Conservation (phyloP, 2,113 vertebrate species). For the Cygnus atratus region DNA sequence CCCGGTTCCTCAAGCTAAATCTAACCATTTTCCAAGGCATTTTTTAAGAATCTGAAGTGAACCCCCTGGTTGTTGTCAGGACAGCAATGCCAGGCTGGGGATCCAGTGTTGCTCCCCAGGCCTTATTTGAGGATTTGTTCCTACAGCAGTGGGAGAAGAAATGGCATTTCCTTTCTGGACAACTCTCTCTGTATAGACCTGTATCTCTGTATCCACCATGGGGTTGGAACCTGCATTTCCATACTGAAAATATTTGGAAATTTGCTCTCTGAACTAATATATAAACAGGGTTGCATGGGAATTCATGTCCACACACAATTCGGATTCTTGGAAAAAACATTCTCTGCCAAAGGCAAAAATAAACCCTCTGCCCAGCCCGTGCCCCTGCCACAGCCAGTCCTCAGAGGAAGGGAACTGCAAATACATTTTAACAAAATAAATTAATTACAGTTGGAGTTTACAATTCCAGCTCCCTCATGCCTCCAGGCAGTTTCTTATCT, state of each 20-base stretch:
- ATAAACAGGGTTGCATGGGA: background rate
- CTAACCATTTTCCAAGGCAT: background rate
- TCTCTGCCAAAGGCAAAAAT: background rate
- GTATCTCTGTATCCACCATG: background rate
- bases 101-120: background rate
- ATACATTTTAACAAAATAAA: conserved; percentile 6
- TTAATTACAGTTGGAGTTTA: background rate
- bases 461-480: background rate
- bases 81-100: background rate
- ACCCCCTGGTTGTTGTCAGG: background rate
- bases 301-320: background rate
- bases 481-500: background rate
- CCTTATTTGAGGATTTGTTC: background rate
- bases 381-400: background rate
- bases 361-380: background rate
- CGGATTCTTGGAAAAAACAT: background rate
- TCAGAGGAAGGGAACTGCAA: background rate
- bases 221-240: background rate
- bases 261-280: background rate
- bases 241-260: background rate
- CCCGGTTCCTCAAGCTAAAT: background rate
- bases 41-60: background rate
- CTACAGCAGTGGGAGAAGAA: background rate
- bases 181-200: no score
- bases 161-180: background rate